A percentile compares a stretch with the other conserved stretches of the same genome.
Evolutionary conservation across 2,797 vertebrate species (phyloP).

Genomic region (Paguma larvata): DNA sequence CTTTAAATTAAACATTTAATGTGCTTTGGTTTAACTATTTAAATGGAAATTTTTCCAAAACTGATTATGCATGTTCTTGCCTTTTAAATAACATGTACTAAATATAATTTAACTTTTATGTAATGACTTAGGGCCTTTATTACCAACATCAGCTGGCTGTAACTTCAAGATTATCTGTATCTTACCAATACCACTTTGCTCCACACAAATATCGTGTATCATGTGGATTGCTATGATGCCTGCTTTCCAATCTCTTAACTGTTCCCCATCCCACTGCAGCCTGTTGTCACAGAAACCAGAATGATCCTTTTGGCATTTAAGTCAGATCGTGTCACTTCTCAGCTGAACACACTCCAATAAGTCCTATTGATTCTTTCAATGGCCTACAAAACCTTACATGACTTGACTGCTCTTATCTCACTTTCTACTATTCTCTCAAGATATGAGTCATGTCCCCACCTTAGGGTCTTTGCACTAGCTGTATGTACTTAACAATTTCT

Average conservation of each 20-base stretch:
- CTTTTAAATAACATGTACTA: background rate
- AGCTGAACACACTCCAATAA: background rate
- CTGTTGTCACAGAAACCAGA: background rate
- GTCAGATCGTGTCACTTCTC: background rate
- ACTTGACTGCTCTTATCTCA: background rate
- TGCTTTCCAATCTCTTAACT: background rate
- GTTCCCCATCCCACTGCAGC: background rate
- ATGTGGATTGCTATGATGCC: background rate
- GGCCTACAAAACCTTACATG: background rate
- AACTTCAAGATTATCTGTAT: background rate
- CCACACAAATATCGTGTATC: background rate
- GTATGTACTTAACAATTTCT: background rate
- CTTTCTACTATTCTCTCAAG: background rate
- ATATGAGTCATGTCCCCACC: background rate
- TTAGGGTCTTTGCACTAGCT: background rate
- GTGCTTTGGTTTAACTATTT: background rate
- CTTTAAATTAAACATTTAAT: conserved; percentile 25
- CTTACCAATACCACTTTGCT: background rate
- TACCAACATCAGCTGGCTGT: background rate
- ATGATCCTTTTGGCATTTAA: background rate
- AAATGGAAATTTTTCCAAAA: conserved; percentile 34
- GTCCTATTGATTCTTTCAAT: background rate
- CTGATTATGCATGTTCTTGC: background rate
- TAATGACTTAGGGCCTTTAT: background rate
- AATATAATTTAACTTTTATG: background rate